Percentiles rank a stretch among this genome's conserved stretches.
phyloP scores from a whole-genome alignment of 2,888 invertebrate genomes.

The Drosophila phalerata region DNA sequence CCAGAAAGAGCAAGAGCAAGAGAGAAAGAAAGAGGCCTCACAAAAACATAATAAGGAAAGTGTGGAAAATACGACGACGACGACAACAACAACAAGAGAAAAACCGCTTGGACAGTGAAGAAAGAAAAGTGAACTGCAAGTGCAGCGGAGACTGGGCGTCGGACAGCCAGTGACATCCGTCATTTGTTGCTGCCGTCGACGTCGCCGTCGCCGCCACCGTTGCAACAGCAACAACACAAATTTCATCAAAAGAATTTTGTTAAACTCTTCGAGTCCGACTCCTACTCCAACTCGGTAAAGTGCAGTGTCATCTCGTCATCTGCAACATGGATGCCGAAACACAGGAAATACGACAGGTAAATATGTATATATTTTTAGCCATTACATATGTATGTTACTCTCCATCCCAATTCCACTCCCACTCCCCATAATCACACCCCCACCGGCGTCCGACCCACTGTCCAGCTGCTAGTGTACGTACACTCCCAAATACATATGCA shows the following conservation, averaged over 20 bases:
- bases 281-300: slow-evolving; percentile 36
- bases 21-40: slow-evolving; percentile 45
- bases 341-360: slow-evolving; percentile 85
- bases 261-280: no score
- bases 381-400: slow-evolving; percentile 33
- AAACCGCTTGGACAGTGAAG: slow-evolving; percentile 58
- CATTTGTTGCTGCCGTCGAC: slow-evolving; percentile 19
- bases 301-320: slow-evolving; percentile 50
- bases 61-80: slow-evolving; percentile 51
- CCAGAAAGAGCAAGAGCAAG: slow-evolving; percentile 44
- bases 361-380: slow-evolving; percentile 36
- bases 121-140: slow-evolving; percentile 74
- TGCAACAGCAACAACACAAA: slow-evolving; percentile 18
- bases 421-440: slow-evolving; percentile 2
- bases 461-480: slow-evolving; percentile 4
- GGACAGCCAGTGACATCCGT: slow-evolving; percentile 69
- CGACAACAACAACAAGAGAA: slow-evolving; percentile 27
- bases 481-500: slow-evolving; percentile 12
- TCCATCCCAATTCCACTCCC: slow-evolving; percentile 10
- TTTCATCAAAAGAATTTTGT: slow-evolving; percentile 42
- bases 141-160: slow-evolving; percentile 76
- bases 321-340: slow-evolving; percentile 84
- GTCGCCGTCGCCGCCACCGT: slow-evolving; percentile 14
- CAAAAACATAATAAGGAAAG: slow-evolving; percentile 58
- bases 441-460: neutral